phyloP scores from a whole-genome alignment of 2,888 invertebrate species.

The Cheilosia variabilis region DNA sequence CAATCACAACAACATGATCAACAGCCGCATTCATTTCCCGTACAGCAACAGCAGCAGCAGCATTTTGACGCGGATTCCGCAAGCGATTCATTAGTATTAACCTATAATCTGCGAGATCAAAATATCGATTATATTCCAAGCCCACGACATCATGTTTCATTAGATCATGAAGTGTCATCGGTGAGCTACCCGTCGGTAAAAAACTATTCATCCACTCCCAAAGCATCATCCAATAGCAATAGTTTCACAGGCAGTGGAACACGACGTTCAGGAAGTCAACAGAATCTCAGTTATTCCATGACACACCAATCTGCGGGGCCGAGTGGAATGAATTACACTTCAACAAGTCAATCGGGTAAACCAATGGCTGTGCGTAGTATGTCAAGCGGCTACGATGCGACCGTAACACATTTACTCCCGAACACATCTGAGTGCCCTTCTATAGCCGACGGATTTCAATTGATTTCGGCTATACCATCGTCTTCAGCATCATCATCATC shows the following conservation, averaged over 20 bases:
- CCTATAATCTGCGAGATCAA: conserved; percentile 78
- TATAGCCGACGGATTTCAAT: conserved; percentile 51
- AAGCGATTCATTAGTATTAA: conserved; percentile 77
- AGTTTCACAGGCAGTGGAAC: conserved; percentile 53
- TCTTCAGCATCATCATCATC: conserved; percentile 52
- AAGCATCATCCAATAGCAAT: conserved; percentile 48
- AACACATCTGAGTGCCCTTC: conserved; percentile 47
- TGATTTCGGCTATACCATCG: conserved; percentile 43
- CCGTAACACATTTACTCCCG: conserved; percentile 44
- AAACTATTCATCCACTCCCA: conserved; percentile 50
- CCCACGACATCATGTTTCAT: conserved; percentile 71
- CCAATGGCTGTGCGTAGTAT: conserved; percentile 78
- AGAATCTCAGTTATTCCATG: conserved; percentile 75
- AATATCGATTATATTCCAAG: conserved; percentile 78
- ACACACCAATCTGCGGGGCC: conserved; percentile 36
- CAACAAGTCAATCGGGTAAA: conserved; percentile 69
- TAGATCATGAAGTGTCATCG: conserved; percentile 64
- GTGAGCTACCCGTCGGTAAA: conserved; percentile 39
- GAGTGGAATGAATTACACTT: conserved; percentile 47
- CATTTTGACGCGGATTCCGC: conserved; percentile 73
- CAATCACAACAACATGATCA: conserved; percentile 31
- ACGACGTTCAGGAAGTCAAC: conserved; percentile 76
- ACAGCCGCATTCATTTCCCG: conserved; percentile 35
- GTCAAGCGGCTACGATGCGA: conserved; percentile 77
- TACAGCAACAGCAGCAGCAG: conserved; percentile 24